Conservation (phyloP, 2,113 vertebrate species). For the Potamarius usumacintae region DNA sequence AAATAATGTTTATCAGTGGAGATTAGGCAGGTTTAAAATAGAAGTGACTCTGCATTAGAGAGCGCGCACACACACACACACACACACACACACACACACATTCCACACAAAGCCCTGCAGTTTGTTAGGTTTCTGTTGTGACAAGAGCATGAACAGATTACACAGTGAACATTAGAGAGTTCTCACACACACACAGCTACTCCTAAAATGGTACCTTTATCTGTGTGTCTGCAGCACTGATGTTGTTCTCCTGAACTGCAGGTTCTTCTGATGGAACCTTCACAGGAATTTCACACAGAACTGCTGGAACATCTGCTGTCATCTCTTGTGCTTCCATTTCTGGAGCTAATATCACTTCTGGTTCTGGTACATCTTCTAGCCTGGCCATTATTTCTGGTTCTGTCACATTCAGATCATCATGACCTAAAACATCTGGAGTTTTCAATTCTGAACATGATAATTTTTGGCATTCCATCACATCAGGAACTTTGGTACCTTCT, state of each 20-base stretch:
- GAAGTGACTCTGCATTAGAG: too few relatives aligned
- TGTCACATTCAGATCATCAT: neutral
- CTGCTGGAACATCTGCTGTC: neutral
- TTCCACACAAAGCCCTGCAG: too few relatives aligned
- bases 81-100: too few relatives aligned
- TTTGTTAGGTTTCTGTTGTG: too few relatives aligned
- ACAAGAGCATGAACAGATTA: too few relatives aligned
- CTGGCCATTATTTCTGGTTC: neutral
- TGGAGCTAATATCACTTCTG: neutral
- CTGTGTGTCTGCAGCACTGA: neutral
- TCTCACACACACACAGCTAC: neutral
- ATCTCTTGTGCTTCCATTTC: neutral
- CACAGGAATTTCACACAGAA: neutral
- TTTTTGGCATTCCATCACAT: neutral
- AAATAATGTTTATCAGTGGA: too few relatives aligned
- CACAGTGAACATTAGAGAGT: too few relatives aligned
- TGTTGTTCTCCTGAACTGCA: neutral
- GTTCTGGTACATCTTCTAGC: too few relatives aligned
- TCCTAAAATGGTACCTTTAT: neutral
- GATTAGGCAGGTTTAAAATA: too few relatives aligned
- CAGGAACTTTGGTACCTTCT: neutral
- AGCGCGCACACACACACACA: too few relatives aligned
- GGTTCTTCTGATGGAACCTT: neutral
- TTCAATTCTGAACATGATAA: neutral
- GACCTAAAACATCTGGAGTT: neutral